Evolutionary conservation across 2,888 invertebrate genomes (phyloP).

Genomic region (Meiosimyza decipiens): DNA sequence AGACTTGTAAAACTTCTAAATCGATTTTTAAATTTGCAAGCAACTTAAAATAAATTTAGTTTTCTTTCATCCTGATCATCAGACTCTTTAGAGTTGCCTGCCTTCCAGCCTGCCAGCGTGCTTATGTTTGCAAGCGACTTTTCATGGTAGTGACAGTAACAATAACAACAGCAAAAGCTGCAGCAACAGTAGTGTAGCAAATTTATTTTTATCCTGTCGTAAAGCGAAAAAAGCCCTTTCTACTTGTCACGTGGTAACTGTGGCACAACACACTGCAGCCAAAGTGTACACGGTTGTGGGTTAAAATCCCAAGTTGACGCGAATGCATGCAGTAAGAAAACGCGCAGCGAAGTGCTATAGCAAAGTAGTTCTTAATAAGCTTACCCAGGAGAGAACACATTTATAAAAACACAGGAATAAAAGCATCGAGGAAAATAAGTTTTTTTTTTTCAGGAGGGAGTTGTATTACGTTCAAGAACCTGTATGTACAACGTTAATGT

Average conservation of each 20-base stretch:
- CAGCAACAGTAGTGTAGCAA: background rate
- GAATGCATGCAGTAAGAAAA: background rate
- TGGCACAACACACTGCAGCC: background rate
- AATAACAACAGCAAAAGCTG: no score
- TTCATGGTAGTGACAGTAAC: conserved; percentile 18
- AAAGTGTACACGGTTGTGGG: background rate
- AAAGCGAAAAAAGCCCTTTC: conserved; percentile 18
- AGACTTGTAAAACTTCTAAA: no score
- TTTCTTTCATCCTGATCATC: no score
- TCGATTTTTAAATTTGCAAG: no score
- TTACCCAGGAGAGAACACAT: conserved; percentile 22
- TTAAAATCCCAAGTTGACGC: background rate
- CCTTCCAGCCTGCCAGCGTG: background rate
- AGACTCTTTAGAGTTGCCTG: background rate
- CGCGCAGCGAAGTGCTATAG: background rate
- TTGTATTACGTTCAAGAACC: background rate
- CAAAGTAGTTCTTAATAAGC: conserved; percentile 27
- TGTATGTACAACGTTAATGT: conserved; percentile 1
- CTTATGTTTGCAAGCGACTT: background rate
- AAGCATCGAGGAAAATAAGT: background rate
- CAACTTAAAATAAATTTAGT: no score
- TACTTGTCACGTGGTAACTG: conserved; percentile 32
- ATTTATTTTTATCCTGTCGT: conserved; percentile 30
- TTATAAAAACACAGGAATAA: conserved; percentile 20
- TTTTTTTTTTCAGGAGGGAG: no score